These are phyloP conservation scores for Ecdyonurus torrentis DNA, from an alignment of 2,888 invertebrate species.

Conservation along the genomic window DNA sequence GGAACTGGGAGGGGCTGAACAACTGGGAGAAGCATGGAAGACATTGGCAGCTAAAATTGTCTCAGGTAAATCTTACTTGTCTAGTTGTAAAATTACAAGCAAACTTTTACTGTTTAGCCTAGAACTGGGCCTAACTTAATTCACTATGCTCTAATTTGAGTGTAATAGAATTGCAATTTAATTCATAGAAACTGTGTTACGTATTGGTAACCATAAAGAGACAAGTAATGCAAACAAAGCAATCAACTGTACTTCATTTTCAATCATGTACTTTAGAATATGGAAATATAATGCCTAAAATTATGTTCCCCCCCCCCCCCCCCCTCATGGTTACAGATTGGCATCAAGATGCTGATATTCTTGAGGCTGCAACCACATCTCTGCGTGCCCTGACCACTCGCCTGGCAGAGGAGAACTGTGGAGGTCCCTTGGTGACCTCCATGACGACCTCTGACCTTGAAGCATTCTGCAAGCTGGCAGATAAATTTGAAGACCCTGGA, in stretches of 20 bases:
- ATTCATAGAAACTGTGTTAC: too few species aligned
- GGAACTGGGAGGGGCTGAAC: constrained; percentile 40
- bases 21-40: constrained; percentile 36
- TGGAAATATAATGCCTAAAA: too few species aligned
- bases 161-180: too few species aligned
- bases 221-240: too few species aligned
- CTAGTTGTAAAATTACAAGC: too few species aligned
- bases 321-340: constrained; percentile 5
- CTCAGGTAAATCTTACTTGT: constrained; percentile 20
- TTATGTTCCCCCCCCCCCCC: too few species aligned
- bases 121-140: too few species aligned
- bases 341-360: constrained; percentile 24
- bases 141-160: too few species aligned
- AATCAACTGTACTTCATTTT: too few species aligned
- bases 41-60: constrained; percentile 45
- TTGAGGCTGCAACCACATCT: constrained; percentile 54
- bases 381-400: constrained; percentile 39
- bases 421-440: neutral
- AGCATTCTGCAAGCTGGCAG: neutral
- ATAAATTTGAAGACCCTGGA: neutral
- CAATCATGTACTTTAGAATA: too few species aligned
- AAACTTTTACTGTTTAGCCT: too few species aligned
- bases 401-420: neutral
- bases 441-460: neutral
- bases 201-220: too few species aligned